Evolutionary conservation across 2,797 vertebrate genomes (phyloP), one percentile per base, ranked within the genome.

Genomic region (Xyrichtys novacula): DNA sequence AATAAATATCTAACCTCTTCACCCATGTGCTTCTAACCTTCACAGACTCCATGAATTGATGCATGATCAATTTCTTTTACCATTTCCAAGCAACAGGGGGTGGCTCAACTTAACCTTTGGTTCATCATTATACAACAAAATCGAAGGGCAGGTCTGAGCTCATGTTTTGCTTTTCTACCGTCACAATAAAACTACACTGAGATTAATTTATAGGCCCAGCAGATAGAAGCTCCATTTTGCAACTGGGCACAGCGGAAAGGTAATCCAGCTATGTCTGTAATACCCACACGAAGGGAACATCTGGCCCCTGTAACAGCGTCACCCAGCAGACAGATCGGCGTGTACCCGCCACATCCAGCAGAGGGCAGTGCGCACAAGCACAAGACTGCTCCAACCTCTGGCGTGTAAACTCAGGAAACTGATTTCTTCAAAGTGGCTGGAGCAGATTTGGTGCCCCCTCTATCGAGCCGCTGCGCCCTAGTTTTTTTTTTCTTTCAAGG

Each of bases 321-420:
- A 12, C 26, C 23, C 43, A 48, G 36, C 26, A 22, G 17, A 5
- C 17, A 34, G 6, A 20, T 11, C 1, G 7, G 26, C 20, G 25
- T 29, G 63, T 32, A 0, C 50, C 44, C 1, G 3, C 2, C 44
- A 0, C 10, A 0, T 50, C 71, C 92, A 64, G 65, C 68, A 89
- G 89, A 81, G 61, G 78, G 80, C 79, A 2, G 6, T 71, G 70
- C 44, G 53, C 47, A 17, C 67, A 2, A 52, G 73, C 17, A 19
- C n/a, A 66, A 36, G 17, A 10, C 0, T 12, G 20, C 12, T 0
- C 2, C 5, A 23, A 20, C 17, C 11, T 61, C 53, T 4, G 0
- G 23, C 17, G 8, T 1, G 36, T n/a, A 73, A 71, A 82, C 44
- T 85, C 20, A 9, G 57, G 36, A 80, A 84, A 89, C 71, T 73